Conservation (phyloP, 2,797 vertebrate species). For the Clarias platycephalus region DNA sequence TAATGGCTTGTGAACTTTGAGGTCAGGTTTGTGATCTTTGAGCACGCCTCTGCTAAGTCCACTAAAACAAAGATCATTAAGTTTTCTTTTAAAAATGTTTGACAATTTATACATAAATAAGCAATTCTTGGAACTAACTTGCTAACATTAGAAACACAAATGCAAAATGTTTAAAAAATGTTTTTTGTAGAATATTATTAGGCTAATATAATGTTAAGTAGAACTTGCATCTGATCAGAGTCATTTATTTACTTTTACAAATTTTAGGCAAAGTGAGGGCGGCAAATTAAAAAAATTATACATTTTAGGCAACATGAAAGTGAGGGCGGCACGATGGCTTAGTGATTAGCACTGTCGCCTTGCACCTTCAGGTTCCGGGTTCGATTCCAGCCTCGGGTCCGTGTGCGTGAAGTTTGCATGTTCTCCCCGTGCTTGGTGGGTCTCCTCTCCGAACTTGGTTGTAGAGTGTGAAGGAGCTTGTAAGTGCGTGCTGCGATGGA, state of each 20-base stretch:
- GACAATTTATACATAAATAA: neutral
- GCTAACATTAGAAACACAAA: neutral
- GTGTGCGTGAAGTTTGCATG: too few relatives aligned
- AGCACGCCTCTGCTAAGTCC: neutral
- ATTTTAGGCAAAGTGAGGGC: neutral
- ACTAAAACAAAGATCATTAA: neutral
- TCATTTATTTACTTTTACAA: neutral
- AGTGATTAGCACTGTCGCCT: too few relatives aligned
- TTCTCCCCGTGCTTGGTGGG: too few relatives aligned
- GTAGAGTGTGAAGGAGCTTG: too few relatives aligned
- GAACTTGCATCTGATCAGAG: neutral
- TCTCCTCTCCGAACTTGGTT: too few relatives aligned
- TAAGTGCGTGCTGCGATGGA: too few relatives aligned
- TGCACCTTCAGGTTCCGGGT: too few relatives aligned
- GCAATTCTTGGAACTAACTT: neutral
- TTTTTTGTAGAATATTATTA: slow-evolving; percentile 1
- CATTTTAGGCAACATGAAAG: too few relatives aligned
- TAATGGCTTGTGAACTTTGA: slow-evolving; percentile 67
- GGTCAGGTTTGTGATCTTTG: slow-evolving; percentile 5
- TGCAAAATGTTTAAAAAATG: neutral
- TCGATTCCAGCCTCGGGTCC: too few relatives aligned
- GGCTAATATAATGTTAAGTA: neutral
- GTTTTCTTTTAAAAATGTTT: neutral
- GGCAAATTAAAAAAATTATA: too few relatives aligned
- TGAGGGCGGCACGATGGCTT: neutral